phyloP scores from a whole-genome alignment of 2,113 vertebrate species.

The Mus spicilegus region DNA sequence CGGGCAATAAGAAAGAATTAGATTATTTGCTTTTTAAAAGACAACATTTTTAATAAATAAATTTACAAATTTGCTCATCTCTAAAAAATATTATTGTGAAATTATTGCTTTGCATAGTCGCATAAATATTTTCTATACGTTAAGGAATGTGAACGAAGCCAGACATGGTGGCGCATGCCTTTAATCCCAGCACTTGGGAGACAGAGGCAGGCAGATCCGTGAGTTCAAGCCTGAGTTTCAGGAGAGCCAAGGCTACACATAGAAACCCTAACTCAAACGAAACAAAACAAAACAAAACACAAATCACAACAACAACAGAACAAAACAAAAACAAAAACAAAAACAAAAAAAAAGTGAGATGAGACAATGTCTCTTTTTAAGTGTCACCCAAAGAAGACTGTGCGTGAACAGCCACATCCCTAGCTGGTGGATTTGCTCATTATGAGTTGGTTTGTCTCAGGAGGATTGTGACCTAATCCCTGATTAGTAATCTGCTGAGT shows the following conservation, averaged over 20 bases:
- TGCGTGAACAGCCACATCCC: background rate
- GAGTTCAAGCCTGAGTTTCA: too few species aligned
- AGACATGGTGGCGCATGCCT: too few species aligned
- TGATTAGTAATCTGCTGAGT: background rate
- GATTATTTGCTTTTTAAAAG: background rate
- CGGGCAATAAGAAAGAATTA: background rate
- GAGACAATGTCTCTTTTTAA: background rate
- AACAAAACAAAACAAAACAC: too few species aligned
- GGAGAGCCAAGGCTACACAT: too few species aligned
- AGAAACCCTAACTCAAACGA: too few species aligned
- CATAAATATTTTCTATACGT: background rate
- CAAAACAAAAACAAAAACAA: too few species aligned
- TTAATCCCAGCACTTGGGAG: too few species aligned
- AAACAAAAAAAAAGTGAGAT: too few species aligned
- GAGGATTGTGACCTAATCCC: background rate
- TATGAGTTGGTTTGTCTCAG: background rate
- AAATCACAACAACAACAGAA: too few species aligned
- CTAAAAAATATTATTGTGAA: background rate
- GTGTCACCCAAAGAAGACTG: background rate
- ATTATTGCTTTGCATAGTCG: background rate
- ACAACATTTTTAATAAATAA: background rate
- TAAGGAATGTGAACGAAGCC: background rate
- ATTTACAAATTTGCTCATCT: background rate
- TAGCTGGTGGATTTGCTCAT: background rate
- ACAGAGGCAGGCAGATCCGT: too few species aligned